Evolutionary conservation across 1,140 invertebrate species (phyloP).

Genomic region (Aphelinus atriplicis): DNA sequence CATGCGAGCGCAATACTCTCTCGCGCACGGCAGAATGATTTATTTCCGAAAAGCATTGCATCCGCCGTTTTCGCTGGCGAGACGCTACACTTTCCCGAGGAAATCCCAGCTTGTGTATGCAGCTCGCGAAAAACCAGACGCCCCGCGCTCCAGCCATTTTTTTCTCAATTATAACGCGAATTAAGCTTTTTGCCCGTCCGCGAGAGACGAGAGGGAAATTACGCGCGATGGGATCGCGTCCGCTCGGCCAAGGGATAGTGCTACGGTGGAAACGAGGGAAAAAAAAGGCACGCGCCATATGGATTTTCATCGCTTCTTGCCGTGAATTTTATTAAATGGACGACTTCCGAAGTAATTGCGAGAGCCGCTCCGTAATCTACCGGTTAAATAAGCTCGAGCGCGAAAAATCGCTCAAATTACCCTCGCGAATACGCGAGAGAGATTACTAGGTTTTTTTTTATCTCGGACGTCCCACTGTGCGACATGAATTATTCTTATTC

Average conservation of each 20-base stretch:
- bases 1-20: background rate
- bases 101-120: background rate
- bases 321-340: slow-evolving; percentile 7
- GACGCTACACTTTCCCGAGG: slow-evolving; percentile 8
- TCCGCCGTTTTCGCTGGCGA: background rate
- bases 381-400: background rate
- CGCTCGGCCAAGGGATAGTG: no score
- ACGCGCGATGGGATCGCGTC: slow-evolving; percentile 11
- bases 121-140: background rate
- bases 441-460: slow-evolving; percentile 10
- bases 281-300: background rate
- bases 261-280: background rate
- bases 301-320: background rate
- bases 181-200: slow-evolving; percentile 15
- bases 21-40: slow-evolving; percentile 23
- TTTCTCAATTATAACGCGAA: slow-evolving; percentile 34
- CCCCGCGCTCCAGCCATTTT: background rate
- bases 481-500: background rate
- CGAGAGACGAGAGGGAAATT: background rate
- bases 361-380: background rate
- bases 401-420: slow-evolving; percentile 4
- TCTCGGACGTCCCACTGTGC: background rate
- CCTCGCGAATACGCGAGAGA: slow-evolving; percentile 9
- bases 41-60: slow-evolving; percentile 37
- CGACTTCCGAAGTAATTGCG: slow-evolving; percentile 6